Evolutionary conservation across 2,113 vertebrate species (phyloP).

Genomic region (Lipotes vexillifer): DNA sequence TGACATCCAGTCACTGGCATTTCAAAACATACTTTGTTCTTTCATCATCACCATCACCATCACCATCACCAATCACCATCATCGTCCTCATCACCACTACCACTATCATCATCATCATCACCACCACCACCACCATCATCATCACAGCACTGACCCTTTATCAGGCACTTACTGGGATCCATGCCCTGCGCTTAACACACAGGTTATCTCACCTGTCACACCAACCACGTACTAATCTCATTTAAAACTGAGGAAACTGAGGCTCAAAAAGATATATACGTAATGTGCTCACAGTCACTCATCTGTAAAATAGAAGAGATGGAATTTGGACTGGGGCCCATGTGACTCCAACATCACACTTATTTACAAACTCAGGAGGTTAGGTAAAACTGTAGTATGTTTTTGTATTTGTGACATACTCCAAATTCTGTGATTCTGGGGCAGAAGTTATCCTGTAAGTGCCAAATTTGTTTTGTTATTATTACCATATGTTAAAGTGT

Average conservation of each 20-base stretch:
- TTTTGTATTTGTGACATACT: constrained; percentile 9
- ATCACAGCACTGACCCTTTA: not conserved
- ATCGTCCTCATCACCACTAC: accelerated
- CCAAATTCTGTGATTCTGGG: not conserved
- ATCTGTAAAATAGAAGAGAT: not conserved
- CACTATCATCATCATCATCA: accelerated
- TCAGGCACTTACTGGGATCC: not conserved
- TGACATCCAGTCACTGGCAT: not conserved
- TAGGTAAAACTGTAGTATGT: not conserved
- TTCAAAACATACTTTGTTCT: not conserved
- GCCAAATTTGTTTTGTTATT: constrained; percentile 39
- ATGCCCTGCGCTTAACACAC: accelerated
- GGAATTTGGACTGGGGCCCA: not conserved
- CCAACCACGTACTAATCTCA: not conserved
- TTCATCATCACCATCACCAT: not conserved
- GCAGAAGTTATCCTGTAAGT: constrained; percentile 29
- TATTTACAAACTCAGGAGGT: not conserved
- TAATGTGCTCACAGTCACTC: not conserved
- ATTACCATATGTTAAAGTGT: constrained; percentile 33
- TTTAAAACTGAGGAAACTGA: not conserved
- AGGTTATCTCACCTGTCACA: not conserved
- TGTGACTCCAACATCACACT: not conserved
- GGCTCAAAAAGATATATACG: not conserved
- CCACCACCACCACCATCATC: not conserved
- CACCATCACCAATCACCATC: not conserved